phyloP scores from a whole-genome alignment of 2,888 invertebrate genomes.

The Coremacera marginata region DNA sequence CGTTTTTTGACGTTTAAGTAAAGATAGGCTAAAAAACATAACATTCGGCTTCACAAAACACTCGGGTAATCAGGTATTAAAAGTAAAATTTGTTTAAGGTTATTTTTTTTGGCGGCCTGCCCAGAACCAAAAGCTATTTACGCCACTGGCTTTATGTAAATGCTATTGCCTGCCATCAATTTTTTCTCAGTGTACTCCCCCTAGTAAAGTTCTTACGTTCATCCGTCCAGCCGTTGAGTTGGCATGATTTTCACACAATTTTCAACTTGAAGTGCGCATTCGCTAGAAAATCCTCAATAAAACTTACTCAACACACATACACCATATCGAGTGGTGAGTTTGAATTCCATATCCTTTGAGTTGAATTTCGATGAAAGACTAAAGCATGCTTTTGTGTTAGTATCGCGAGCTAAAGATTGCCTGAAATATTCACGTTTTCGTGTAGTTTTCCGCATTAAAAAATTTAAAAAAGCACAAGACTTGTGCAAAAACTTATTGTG shows the following conservation, averaged over 20 bases:
- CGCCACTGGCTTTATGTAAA: no score
- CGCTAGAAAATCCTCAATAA: slow-evolving; percentile 20
- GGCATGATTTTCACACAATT: slow-evolving; percentile 13
- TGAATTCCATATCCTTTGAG: slow-evolving; percentile 2
- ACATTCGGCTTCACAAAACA: no score
- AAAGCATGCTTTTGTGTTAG: slow-evolving; percentile 6
- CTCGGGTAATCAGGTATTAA: no score
- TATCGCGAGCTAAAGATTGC: slow-evolving; percentile 17
- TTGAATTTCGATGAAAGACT: slow-evolving; percentile 27
- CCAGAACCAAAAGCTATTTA: no score
- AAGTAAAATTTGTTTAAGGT: no score
- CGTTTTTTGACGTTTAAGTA: no score
- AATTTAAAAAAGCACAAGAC: slow-evolving; percentile 42
- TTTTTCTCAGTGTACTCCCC: neutral
- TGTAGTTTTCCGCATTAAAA: neutral
- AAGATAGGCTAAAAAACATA: no score
- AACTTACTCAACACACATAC: neutral
- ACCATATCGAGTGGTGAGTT: slow-evolving; percentile 13
- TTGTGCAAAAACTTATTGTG: neutral
- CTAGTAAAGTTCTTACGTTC: neutral
- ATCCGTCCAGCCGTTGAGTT: neutral
- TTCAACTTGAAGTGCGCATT: slow-evolving; percentile 29
- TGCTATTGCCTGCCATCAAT: neutral
- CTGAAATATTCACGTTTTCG: neutral
- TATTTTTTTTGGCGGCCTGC: no score